These are phyloP conservation scores for Hippocampus barbouri DNA, from an alignment of 2,113 vertebrate species.

Conservation along the genomic window DNA sequence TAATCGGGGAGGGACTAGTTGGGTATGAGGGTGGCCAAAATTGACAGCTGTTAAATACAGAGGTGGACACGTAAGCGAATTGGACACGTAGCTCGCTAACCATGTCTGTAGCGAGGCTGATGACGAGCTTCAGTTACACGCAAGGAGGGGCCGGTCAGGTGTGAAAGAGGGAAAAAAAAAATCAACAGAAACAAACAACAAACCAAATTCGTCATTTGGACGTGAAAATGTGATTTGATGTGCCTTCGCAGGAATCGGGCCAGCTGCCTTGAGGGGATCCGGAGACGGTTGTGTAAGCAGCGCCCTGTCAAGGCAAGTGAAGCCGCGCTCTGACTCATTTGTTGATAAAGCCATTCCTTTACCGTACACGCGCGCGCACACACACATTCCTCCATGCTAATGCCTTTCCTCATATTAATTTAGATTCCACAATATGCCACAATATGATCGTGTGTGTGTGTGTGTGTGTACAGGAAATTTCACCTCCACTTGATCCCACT, in stretches of 20 bases:
- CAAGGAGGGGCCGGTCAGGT: too few species aligned
- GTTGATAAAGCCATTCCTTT: conserved; percentile 44
- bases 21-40: too few species aligned
- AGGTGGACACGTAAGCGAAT: too few species aligned
- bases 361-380: conserved; percentile 29
- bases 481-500: conserved; percentile 18
- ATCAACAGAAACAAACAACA: too few species aligned
- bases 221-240: not conserved
- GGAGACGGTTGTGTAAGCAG: conserved; percentile 43
- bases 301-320: conserved; percentile 50
- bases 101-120: too few species aligned
- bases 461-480: conserved; percentile 10
- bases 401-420: conserved; percentile 13
- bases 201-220: not conserved
- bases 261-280: not conserved
- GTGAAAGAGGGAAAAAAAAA: too few species aligned
- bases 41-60: too few species aligned
- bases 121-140: too few species aligned
- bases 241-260: too few species aligned
- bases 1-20: not conserved
- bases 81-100: too few species aligned
- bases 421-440: conserved; percentile 9
- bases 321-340: conserved; percentile 58
- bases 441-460: conserved; percentile 3
- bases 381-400: conserved; percentile 17